A percentile compares a stretch with the other conserved stretches of the same genome.
These are phyloP conservation scores for Xenopus laevis DNA, from an alignment of 2,113 vertebrate genomes.

Conservation along the genomic window DNA sequence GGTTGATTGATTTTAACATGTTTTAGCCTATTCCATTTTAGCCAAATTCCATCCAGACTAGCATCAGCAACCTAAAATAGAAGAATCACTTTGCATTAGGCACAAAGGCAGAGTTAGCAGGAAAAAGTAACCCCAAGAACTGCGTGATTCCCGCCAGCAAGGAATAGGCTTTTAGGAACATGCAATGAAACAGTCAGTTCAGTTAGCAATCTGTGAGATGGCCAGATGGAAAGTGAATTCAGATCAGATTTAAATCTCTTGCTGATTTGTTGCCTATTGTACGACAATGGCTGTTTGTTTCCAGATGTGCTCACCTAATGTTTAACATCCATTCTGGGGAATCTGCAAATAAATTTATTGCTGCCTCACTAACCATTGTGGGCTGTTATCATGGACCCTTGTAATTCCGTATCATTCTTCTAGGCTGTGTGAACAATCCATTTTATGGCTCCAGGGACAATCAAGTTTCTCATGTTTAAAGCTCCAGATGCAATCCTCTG, in stretches of 20 bases:
- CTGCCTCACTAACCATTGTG: not conserved
- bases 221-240: conserved; percentile 39
- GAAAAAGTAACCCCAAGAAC: conserved; percentile 1
- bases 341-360: conserved; percentile 8
- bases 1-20: conserved; percentile 59
- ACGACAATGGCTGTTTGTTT: not conserved
- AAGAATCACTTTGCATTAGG: conserved; percentile 27
- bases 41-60: conserved; percentile 46
- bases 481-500: too few species aligned
- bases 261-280: not conserved
- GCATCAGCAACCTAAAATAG: conserved; percentile 40
- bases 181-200: conserved; percentile 3
- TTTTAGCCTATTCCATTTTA: conserved; percentile 53
- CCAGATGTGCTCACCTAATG: conserved; percentile 10
- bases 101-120: conserved; percentile 42
- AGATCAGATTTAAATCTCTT: conserved; percentile 15
- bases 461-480: too few species aligned
- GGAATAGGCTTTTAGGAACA: conserved; percentile 5
- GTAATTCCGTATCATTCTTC: too few species aligned
- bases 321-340: conserved; percentile 20
- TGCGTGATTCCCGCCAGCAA: not conserved
- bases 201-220: conserved; percentile 28
- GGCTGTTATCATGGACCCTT: too few species aligned
- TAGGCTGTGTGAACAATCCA: too few species aligned
- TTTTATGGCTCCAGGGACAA: too few species aligned